Percentiles rank a stretch among this genome's conserved stretches.
These are phyloP conservation scores for Eciton burchellii DNA, from an alignment of 1,140 invertebrate species.

Conservation along the genomic window DNA sequence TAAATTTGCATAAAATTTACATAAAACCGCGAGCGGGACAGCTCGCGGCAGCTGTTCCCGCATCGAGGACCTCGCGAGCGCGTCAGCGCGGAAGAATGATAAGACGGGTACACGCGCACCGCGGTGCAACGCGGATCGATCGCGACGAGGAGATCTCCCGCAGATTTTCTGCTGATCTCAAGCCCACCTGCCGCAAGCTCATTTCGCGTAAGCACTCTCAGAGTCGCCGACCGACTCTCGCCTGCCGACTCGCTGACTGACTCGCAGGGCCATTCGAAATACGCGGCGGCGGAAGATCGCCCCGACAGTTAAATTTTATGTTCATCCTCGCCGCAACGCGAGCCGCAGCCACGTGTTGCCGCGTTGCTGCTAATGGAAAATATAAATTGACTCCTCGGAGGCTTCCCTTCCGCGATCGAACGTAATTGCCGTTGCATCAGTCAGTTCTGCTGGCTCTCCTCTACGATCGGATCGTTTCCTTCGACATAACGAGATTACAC, in stretches of 20 bases:
- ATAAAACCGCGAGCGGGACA: neutral
- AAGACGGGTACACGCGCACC: neutral
- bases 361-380: constrained; percentile 48
- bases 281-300: constrained; percentile 55
- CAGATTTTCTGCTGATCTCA: too few relatives aligned
- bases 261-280: constrained; percentile 38
- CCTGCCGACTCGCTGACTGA: constrained; percentile 55
- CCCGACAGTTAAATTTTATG: constrained; percentile 82
- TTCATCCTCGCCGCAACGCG: constrained; percentile 74
- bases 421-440: neutral
- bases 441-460: too few relatives aligned
- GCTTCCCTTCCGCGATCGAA: neutral
- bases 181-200: constrained; percentile 66
- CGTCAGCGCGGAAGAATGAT: constrained; percentile 9
- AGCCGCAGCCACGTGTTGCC: neutral
- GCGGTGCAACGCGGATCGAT: constrained; percentile 33
- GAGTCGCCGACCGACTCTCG: constrained; percentile 58
- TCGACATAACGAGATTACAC: neutral
- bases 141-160: constrained; percentile 17
- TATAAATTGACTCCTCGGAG: constrained; percentile 25
- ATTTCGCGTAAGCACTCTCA: constrained; percentile 70
- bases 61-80: constrained; percentile 3
- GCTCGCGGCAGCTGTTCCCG: neutral
- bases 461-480: neutral
- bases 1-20: neutral